Evolutionary conservation across 2,113 vertebrate genomes (phyloP).

Genomic region (Plotosus lineatus): DNA sequence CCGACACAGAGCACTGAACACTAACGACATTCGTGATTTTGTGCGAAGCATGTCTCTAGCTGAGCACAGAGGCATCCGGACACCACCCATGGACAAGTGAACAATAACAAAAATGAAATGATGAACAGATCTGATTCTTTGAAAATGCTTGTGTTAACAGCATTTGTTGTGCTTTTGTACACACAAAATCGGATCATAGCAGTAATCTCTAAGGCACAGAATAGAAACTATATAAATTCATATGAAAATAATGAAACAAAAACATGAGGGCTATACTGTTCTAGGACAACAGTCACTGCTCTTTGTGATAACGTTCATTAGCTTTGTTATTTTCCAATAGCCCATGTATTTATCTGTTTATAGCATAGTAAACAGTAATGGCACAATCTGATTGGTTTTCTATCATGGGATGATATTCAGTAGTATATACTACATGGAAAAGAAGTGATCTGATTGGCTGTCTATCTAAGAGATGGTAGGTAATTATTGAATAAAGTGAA

Average conservation of each 20-base stretch:
- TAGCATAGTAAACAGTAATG: no score
- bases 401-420: no score
- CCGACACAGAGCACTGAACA: conserved; percentile 50
- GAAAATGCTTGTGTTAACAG: not conserved
- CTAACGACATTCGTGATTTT: conserved; percentile 56
- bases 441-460: no score
- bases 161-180: not conserved
- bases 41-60: conserved; percentile 38
- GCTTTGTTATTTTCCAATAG: no score
- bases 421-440: no score
- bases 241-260: not conserved
- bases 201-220: not conserved
- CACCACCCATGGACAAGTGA: conserved; percentile 50
- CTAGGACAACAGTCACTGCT: no score
- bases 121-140: conserved; percentile 35
- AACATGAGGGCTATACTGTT: no score
- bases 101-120: conserved; percentile 49
- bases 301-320: no score
- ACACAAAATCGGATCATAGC: not conserved
- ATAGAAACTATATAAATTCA: not conserved
- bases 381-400: no score
- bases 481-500: no score
- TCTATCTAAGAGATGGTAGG: no score
- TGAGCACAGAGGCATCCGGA: conserved; percentile 46
- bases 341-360: no score